Base-by-base conservation (phyloP, 1,140 invertebrate species). In the Globodera ellingtonae region DNA sequence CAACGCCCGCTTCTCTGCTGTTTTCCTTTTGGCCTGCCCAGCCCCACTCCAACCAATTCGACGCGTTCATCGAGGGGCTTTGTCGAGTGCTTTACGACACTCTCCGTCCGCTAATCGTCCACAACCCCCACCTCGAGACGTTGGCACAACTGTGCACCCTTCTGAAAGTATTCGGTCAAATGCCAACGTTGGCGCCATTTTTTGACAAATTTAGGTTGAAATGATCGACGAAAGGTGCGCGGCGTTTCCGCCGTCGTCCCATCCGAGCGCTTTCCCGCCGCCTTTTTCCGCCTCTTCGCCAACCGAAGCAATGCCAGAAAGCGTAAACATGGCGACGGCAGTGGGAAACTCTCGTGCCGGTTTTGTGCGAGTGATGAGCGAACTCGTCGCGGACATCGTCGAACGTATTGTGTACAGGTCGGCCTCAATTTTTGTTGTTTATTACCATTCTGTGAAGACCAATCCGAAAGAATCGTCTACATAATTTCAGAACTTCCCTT, bases 71-170 rank as follows among this genome's bases (percentile, higher is more conserved):
- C 46, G 94, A 95, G 84, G 92, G 92, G 0, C 89, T 99, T 0
- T 98, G 96, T 89, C 94, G 93, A 18, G 93, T 93, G 70, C 89
- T 99, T 8, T 99, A 99, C 88, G 97, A 99, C 88, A 93, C 93
- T 1, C 90, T 99, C 76, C 91, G 97, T n/a, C 96, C 98, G 1
- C 93, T 95, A 75, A 94, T 99, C 59, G 97, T 99, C 82, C 95
- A 97, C 88, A 95, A 98, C 72, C 95, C 97, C 89, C 97, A 99
- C 91, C 91, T 99, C 85, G 97, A 99, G 92, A 98, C 97, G 0
- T 90, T 99, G 15, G 94, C 96, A 0, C 97, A 99, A 90, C 93
- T 99, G 35, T 98, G 96, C 89, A 94, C 94, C 52, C 98, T 99
- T 81, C 91, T 99, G 3, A 93, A 89, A 80, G 83, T 69, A 71